Percentiles rank a stretch among this genome's conserved stretches.
Evolutionary conservation across 2,797 vertebrate genomes (phyloP).

Genomic region (Schizopygopsis pylzovi): DNA sequence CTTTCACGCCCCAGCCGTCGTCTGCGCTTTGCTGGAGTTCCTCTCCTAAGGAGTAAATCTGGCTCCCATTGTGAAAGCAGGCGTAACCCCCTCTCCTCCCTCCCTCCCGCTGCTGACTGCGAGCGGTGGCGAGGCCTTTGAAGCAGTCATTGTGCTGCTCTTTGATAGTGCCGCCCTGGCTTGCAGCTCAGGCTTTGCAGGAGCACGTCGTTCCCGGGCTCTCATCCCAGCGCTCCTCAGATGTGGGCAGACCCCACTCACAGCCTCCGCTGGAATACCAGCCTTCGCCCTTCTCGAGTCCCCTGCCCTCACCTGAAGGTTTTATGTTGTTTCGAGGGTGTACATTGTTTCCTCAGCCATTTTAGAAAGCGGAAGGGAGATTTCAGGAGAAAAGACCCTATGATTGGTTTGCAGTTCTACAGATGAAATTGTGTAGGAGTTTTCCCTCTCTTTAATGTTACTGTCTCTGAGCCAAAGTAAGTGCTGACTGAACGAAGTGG

Average conservation of each 20-base stretch:
- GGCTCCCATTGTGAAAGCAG: constrained; percentile 74
- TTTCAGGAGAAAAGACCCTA: neutral
- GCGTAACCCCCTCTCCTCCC: constrained; percentile 66
- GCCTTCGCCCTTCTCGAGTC: neutral
- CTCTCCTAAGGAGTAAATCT: constrained; percentile 63
- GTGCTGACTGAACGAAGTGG: constrained; percentile 69
- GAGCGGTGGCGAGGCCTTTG: constrained; percentile 84
- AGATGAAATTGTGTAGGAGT: constrained; percentile 51
- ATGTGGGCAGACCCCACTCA: constrained; percentile 84
- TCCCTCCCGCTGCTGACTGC: constrained; percentile 70
- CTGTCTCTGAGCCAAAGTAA: constrained; percentile 65
- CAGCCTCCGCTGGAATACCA: constrained; percentile 63
- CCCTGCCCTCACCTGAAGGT: neutral
- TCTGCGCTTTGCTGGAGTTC: constrained; percentile 55
- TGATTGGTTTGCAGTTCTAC: constrained; percentile 59
- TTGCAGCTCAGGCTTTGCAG: constrained; percentile 81
- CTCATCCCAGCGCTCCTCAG: constrained; percentile 84
- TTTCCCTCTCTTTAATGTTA: constrained; percentile 60
- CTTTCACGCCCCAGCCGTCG: constrained; percentile 44
- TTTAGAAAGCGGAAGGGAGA: neutral
- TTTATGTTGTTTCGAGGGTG: neutral
- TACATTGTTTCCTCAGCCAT: neutral
- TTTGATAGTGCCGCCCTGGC: constrained; percentile 84
- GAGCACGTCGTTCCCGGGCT: constrained; percentile 79
- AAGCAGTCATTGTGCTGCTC: constrained; percentile 87